phyloP scores from a whole-genome alignment of 1,140 invertebrate genomes.

The Eriosoma lanigerum region DNA sequence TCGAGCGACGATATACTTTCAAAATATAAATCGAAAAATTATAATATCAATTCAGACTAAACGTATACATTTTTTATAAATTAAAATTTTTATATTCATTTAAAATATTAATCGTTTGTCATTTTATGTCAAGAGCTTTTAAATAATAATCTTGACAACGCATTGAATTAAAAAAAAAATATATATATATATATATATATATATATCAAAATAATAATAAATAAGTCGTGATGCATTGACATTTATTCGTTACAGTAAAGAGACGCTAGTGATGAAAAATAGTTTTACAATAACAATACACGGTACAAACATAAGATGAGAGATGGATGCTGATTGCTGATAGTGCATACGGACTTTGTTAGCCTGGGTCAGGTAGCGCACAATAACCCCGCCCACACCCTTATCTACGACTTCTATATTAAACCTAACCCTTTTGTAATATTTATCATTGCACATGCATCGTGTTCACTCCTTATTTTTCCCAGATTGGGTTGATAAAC shows the following conservation, averaged over 20 bases:
- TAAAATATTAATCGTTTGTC: too few species aligned
- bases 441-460: background rate
- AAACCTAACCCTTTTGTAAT: conserved; percentile 34
- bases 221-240: background rate
- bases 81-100: too few species aligned
- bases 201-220: background rate
- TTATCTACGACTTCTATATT: conserved; percentile 41
- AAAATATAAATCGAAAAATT: too few species aligned
- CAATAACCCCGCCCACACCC: conserved; percentile 35
- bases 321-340: conserved; percentile 28
- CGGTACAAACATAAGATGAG: conserved; percentile 12
- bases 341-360: conserved; percentile 12
- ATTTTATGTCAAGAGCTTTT: too few species aligned
- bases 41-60: too few species aligned
- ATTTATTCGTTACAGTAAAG: background rate
- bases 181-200: background rate
- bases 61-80: too few species aligned
- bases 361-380: conserved; percentile 38
- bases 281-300: conserved; percentile 23
- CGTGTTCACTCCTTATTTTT: conserved; percentile 17
- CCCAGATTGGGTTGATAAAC: conserved; percentile 36
- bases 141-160: too few species aligned
- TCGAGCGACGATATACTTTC: too few species aligned
- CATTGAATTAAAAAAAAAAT: too few species aligned
- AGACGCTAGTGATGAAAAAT: conserved; percentile 31